Base-by-base conservation (phyloP, 2,888 invertebrate genomes). In the Mythimna pallens region DNA sequence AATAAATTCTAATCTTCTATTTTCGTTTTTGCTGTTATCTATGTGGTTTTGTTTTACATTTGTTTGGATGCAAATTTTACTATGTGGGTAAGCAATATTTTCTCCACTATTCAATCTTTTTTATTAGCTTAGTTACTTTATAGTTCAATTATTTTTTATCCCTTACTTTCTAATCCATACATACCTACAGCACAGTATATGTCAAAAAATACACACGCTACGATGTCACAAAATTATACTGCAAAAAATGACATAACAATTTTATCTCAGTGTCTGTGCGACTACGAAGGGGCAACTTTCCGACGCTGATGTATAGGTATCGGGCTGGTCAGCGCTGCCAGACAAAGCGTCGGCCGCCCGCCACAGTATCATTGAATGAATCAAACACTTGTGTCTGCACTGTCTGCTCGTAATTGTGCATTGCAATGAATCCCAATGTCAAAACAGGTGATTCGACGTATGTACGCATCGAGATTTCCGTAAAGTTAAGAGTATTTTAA, bases 261-360 rank as follows among this genome's bases (percentile, higher is more conserved):
- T 81, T 64, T 40, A 71, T 87, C 63, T 65, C 57, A 82, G 78
- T 90, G 87, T 79, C 67, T 87, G 80, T 78, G 70, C 6, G 86
- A 85, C 87, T 83, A 84, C 36, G 63, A 58, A 68, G 81, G 85
- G 78, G 81, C 84, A 86, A 84, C 82, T 83, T 85, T 84, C 80
- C 80, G 86, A 76, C 69, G 76, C 78, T 86, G 79, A 85, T 86
- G 86, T 88, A 85, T 83, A 85, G 82, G 84, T 83, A 85, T 75
- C 63, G 73, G 71, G 65, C 82, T 67, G 81, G 84, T 76, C 85
- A 71, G 84, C 87, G 66, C 84, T 67, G 88, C 83, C 91, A 92
- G 92, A 92, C 92, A 92, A 88, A 89, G 88, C 88, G 92, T 90
- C 92, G 89, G 85, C 89, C 71, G 72, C 77, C 82, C 75, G 78